A percentile compares a stretch with the other conserved stretches of the same genome.
Conservation (phyloP, 2,888 invertebrate species). For the Erebia ligea region DNA sequence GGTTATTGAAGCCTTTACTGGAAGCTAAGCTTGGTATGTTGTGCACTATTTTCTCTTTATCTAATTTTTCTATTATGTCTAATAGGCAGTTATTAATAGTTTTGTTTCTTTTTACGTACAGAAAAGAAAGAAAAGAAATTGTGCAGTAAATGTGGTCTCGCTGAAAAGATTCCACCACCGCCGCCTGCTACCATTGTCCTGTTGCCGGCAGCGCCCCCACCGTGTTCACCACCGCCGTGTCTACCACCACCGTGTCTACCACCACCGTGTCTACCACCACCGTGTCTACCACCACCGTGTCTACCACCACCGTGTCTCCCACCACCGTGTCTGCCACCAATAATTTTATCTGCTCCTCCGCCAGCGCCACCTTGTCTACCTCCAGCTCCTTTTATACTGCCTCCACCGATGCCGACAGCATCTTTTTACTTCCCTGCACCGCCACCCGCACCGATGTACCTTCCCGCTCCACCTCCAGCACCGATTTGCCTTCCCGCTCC, state of each 20-base stretch:
- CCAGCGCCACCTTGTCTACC: constrained; percentile 59
- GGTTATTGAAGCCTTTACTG: constrained; percentile 67
- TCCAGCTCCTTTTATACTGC: neutral
- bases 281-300: constrained; percentile 49
- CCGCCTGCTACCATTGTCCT: constrained; percentile 60
- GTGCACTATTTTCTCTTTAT: neutral
- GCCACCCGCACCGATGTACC: constrained; percentile 29
- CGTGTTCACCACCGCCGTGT: constrained; percentile 48
- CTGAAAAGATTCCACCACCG: constrained; percentile 53
- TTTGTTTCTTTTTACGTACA: constrained; percentile 28
- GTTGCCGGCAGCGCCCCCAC: constrained; percentile 58
- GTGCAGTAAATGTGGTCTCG: constrained; percentile 43
- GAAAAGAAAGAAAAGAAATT: constrained; percentile 45
- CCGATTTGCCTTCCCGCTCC: constrained; percentile 37
- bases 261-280: constrained; percentile 51
- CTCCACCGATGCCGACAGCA: neutral
- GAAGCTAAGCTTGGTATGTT: constrained; percentile 61
- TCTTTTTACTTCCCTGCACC: constrained; percentile 22
- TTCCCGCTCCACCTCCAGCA: constrained; percentile 35
- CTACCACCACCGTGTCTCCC: constrained; percentile 49
- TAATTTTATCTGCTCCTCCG: constrained; percentile 43
- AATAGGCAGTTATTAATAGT: neutral
- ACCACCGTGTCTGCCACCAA: constrained; percentile 49
- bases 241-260: constrained; percentile 50
- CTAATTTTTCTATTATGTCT: neutral